These are phyloP conservation scores for Dastarcus helophoroides DNA, from an alignment of 2,888 invertebrate genomes.

Conservation along the genomic window DNA sequence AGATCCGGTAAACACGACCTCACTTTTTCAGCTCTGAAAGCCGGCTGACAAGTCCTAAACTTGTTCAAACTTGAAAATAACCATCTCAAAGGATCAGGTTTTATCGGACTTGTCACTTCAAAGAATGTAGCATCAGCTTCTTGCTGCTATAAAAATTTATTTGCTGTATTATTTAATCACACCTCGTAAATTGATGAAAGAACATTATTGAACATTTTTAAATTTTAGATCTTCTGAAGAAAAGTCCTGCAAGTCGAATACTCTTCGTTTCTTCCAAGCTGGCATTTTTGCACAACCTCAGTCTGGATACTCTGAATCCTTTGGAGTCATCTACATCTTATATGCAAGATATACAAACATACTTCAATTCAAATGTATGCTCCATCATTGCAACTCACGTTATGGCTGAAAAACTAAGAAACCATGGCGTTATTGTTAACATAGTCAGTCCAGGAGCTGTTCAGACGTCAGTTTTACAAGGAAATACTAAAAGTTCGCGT, in stretches of 20 bases:
- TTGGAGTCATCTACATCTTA: background rate
- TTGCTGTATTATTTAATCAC: no score
- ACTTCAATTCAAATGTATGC: slow-evolving; percentile 33
- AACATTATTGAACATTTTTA: no score
- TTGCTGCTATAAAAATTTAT: no score
- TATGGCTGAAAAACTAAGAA: slow-evolving; percentile 29
- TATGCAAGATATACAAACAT: slow-evolving; percentile 3
- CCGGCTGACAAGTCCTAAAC: no score
- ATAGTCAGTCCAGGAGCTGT: slow-evolving; percentile 36
- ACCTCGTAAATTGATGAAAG: no score
- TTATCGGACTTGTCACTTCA: no score
- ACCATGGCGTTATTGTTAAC: slow-evolving; percentile 32
- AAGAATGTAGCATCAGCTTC: no score
- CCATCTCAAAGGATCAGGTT: no score
- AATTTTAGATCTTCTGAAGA: slow-evolving; percentile 1
- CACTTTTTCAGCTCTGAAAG: no score
- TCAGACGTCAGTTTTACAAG: slow-evolving; percentile 3
- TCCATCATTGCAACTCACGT: slow-evolving; percentile 33
- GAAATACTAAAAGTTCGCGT: slow-evolving; percentile 2
- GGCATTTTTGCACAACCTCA: background rate
- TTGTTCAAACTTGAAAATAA: no score
- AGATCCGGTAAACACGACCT: no score
- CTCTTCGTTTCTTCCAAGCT: background rate
- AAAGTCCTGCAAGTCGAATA: background rate
- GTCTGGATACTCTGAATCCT: background rate